Evolutionary conservation across 2,888 invertebrate species (phyloP).

Genomic region (Carcina quercana): DNA sequence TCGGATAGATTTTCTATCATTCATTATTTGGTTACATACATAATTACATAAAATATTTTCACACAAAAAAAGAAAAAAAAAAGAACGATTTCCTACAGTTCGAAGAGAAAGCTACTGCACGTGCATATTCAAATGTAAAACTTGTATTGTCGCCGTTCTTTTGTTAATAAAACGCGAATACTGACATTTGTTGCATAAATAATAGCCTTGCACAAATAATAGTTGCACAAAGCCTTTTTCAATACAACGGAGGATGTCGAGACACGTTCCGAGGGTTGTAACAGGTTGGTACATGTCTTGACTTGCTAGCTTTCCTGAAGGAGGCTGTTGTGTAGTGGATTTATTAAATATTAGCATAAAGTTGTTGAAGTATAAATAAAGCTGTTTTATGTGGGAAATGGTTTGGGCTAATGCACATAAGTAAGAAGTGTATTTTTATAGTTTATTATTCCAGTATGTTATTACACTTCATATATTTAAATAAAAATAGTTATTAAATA

Average conservation of each 20-base stretch:
- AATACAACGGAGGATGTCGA: constrained; percentile 18
- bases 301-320: constrained; percentile 14
- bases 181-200: constrained; percentile 20
- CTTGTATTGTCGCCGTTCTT: constrained; percentile 24
- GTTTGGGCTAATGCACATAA: no score
- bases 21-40: no score
- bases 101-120: constrained; percentile 24
- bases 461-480: no score
- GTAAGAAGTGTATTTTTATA: no score
- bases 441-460: no score
- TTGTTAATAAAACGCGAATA: constrained; percentile 9
- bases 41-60: no score
- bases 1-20: no score
- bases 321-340: constrained; percentile 17
- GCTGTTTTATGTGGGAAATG: no score
- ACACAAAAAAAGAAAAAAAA: no score
- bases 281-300: constrained; percentile 53
- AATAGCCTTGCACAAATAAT: constrained; percentile 8
- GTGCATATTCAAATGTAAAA: constrained; percentile 32
- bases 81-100: constrained; percentile 7
- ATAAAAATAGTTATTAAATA: no score
- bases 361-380: no score
- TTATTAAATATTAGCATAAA: no score
- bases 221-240: constrained; percentile 17
- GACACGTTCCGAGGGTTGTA: constrained; percentile 32